phyloP scores from a whole-genome alignment of 2,113 vertebrate species.

The Perognathus longimembris region DNA sequence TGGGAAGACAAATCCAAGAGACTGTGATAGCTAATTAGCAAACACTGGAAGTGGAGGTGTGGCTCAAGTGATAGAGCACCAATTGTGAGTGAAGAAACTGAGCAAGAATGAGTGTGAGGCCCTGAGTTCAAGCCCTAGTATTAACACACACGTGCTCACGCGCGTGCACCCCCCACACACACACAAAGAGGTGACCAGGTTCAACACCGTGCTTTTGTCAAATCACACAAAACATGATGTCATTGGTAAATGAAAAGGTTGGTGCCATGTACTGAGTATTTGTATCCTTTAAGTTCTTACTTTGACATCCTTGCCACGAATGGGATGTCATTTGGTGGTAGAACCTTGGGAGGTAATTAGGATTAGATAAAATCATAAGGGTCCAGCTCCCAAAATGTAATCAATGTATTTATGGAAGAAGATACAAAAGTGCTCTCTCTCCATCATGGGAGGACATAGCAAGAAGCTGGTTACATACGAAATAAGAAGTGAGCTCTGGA shows the following conservation, averaged over 20 bases:
- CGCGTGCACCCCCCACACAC: too few species aligned
- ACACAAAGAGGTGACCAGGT: background rate
- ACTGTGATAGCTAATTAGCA: too few species aligned
- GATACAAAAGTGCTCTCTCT: background rate
- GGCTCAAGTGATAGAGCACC: too few species aligned
- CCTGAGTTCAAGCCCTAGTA: too few species aligned
- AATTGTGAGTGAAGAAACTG: too few species aligned
- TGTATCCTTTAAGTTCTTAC: background rate
- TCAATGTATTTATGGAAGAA: background rate
- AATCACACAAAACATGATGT: background rate
- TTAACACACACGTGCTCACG: too few species aligned
- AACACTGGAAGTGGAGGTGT: too few species aligned
- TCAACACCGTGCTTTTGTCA: background rate
- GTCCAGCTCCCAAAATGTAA: too few species aligned
- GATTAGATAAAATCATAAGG: background rate
- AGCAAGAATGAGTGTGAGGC: too few species aligned
- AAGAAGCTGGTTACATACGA: background rate
- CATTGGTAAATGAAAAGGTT: background rate
- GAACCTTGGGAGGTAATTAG: background rate
- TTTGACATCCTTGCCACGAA: background rate
- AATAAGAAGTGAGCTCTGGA: background rate
- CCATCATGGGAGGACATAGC: background rate
- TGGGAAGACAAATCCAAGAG: too few species aligned
- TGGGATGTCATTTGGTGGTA: background rate
- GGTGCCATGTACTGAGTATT: background rate